Base-by-base conservation (phyloP, 2,113 vertebrate species). In the Esox niger region DNA sequence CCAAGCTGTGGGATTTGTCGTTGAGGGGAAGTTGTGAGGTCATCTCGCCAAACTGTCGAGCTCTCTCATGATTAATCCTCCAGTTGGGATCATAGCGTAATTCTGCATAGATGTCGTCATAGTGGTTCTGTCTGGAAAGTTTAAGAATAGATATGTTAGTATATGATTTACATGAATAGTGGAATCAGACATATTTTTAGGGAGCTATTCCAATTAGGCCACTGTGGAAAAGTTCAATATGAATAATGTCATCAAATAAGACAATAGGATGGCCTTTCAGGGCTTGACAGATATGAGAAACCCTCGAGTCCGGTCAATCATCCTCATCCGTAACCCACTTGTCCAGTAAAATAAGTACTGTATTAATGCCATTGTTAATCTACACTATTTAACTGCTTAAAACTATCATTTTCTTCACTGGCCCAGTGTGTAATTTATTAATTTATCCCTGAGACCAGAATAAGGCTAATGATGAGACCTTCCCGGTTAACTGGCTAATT, bases 41-140 rank as follows among this genome's bases (percentile, higher is more conserved):
- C 7, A 66, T 60, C 31, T 69, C 38, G 0, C 46, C 2, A 8
- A 84, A 74, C 68, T 69, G 2, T 59, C 56, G 52, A 1, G 11
- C 73, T 67, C 6, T 74, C 0, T 70, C 75, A 65, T 75, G 74
- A 25, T 78, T 85, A 3, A 64, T 86, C 78, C 82, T 95, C 94
- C 93, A 94, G 3, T 92, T 77, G 2, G 93, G 91, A 54, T 94
- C 85, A 30, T 92, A 92, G 8, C 86, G 86, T 5, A 93, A 83
- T 63, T 77, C 82, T 46, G 87, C 90, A 17, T 92, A 93, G 63
- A 77, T 79, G 57, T 92, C 90, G 30, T 76, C 62, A 31, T 20
- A n/a, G 7, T 65, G 35, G 47, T 43, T 58, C 46, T 62, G 76
- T 54, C 83, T 90, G 77, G 10, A 23, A 76, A 27, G 26, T 31